Evolutionary conservation across 2,113 vertebrate species (phyloP).

Genomic region (Edolisoma coerulescens): DNA sequence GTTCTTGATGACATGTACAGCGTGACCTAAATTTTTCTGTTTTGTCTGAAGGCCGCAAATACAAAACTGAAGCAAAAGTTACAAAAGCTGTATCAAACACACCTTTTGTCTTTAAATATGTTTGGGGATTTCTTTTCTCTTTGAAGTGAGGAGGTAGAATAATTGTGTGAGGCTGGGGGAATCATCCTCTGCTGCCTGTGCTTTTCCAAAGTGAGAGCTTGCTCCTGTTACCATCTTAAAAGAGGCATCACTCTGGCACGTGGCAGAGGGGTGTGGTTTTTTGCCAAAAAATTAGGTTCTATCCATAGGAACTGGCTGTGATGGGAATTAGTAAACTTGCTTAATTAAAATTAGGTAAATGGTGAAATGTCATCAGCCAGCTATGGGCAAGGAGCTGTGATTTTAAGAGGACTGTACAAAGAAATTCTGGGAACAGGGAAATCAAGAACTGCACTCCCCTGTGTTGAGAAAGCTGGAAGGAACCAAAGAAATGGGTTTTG

Average conservation of each 20-base stretch:
- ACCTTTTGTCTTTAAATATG: not conserved
- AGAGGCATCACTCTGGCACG: not conserved
- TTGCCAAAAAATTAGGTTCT: not conserved
- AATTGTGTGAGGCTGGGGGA: not conserved
- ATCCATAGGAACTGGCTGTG: not conserved
- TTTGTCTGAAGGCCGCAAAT: not conserved
- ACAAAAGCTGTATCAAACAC: not conserved
- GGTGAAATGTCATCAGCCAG: not conserved
- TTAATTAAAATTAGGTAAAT: not conserved
- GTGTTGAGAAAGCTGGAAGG: not conserved
- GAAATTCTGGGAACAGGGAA: not conserved
- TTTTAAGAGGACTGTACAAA: not conserved
- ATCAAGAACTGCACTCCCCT: fast-evolving
- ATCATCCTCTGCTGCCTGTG: not conserved
- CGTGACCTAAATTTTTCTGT: not conserved
- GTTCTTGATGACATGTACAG: fast-evolving
- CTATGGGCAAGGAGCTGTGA: not conserved
- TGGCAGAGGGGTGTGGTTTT: not conserved
- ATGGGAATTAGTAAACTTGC: not conserved
- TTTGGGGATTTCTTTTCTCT: not conserved
- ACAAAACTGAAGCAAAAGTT: not conserved
- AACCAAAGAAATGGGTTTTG: fast-evolving
- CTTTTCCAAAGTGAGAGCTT: not conserved
- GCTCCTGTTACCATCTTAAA: not conserved
- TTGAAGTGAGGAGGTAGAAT: not conserved